These are phyloP conservation scores for Halesus radiatus DNA, from an alignment of 1,140 invertebrate genomes.

Conservation along the genomic window DNA sequence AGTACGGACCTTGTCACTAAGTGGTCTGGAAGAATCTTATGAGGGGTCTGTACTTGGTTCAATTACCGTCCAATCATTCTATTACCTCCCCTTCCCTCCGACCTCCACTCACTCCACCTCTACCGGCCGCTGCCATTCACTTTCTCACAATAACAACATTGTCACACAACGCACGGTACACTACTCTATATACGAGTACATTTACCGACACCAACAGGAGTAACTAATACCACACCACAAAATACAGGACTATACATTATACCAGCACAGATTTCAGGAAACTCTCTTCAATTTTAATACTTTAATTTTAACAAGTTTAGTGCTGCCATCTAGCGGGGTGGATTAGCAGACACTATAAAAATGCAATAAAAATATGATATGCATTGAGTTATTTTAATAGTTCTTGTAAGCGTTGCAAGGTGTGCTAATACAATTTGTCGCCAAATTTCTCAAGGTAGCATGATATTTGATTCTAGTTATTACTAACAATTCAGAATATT, in stretches of 20 bases:
- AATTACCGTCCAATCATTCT: slow-evolving; percentile 55
- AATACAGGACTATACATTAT: not conserved
- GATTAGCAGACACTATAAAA: too few species aligned
- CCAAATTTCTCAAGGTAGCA: too few species aligned
- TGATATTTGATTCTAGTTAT: too few species aligned
- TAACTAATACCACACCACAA: not conserved
- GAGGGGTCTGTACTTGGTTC: slow-evolving; percentile 44
- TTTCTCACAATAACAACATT: slow-evolving; percentile 53
- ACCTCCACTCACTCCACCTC: not conserved
- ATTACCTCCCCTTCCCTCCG: slow-evolving; percentile 35
- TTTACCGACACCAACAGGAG: not conserved
- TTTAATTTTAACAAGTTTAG: not conserved
- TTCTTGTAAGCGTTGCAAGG: too few species aligned
- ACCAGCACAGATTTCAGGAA: not conserved
- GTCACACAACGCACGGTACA: not conserved
- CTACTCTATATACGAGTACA: not conserved
- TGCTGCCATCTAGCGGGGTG: too few species aligned
- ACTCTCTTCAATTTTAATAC: not conserved
- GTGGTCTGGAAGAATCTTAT: slow-evolving; percentile 41
- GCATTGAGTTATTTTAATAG: too few species aligned
- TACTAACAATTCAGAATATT: too few species aligned
- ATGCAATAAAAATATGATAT: too few species aligned
- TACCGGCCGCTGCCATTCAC: slow-evolving; percentile 2
- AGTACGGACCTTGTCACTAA: slow-evolving; percentile 31
- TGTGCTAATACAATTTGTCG: too few species aligned